Evolutionary conservation across 2,888 invertebrate genomes (phyloP).

Genomic region (Fabriciana adippe): DNA sequence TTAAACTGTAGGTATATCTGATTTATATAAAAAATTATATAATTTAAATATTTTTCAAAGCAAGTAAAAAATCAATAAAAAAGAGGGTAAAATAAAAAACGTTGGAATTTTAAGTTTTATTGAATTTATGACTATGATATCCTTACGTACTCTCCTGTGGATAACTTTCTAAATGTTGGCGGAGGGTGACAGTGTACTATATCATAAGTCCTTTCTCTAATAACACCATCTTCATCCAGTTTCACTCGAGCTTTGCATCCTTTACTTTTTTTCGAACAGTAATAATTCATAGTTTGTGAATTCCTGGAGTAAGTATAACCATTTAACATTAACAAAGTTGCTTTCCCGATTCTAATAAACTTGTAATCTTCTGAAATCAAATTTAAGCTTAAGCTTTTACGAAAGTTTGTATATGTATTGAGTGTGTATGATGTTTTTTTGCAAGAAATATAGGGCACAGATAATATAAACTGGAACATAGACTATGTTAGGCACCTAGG

Average conservation of each 20-base stretch:
- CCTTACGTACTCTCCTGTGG: constrained; percentile 36
- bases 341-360: constrained; percentile 19
- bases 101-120: neutral
- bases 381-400: neutral
- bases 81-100: neutral
- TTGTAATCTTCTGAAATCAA: constrained; percentile 22
- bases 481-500: too few relatives aligned
- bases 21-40: too few relatives aligned
- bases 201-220: constrained; percentile 5
- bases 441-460: too few relatives aligned
- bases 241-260: constrained; percentile 29
- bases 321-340: constrained; percentile 26
- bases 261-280: constrained; percentile 29
- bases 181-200: constrained; percentile 33
- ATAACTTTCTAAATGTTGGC: constrained; percentile 29
- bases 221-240: constrained; percentile 18
- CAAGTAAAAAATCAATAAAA: neutral
- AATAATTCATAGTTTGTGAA: constrained; percentile 13
- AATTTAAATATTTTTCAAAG: too few relatives aligned
- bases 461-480: too few relatives aligned
- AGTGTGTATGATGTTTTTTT: too few relatives aligned
- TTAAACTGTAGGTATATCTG: too few relatives aligned
- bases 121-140: constrained; percentile 12
- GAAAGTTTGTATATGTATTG: too few relatives aligned
- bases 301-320: constrained; percentile 28